Conservation (phyloP, 2,888 invertebrate genomes). For the Perdita meconis region DNA sequence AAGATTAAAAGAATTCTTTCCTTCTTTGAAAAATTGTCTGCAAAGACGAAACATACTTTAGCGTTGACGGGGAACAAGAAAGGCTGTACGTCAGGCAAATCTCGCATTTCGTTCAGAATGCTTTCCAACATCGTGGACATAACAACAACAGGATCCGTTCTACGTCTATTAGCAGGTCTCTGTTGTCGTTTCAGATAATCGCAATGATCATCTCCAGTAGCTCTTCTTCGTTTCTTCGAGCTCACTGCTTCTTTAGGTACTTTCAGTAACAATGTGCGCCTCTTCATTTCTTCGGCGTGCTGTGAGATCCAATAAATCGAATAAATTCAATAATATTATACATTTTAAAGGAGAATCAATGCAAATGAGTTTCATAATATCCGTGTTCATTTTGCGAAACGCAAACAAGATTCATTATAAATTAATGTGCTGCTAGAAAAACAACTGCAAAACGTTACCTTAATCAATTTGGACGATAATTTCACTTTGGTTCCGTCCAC, state of each 20-base stretch:
- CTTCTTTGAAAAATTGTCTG: too few relatives aligned
- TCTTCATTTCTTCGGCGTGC: slow-evolving; percentile 94
- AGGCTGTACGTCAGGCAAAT: slow-evolving; percentile 95
- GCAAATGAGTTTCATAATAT: too few relatives aligned
- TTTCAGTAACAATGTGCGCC: slow-evolving; percentile 91
- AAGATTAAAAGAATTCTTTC: not conserved
- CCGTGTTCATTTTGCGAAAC: too few relatives aligned
- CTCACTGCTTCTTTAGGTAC: slow-evolving; percentile 90
- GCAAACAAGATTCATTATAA: too few relatives aligned
- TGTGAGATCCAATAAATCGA: slow-evolving; percentile 82
- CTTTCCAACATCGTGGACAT: slow-evolving; percentile 95
- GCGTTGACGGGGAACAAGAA: slow-evolving; percentile 97
- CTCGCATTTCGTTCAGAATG: slow-evolving; percentile 96
- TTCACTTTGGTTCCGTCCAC: slow-evolving; percentile 98
- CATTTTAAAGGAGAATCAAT: too few relatives aligned
- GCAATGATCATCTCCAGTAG: slow-evolving; percentile 90
- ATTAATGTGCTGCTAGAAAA: too few relatives aligned
- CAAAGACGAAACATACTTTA: slow-evolving; percentile 87
- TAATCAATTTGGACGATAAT: slow-evolving; percentile 93
- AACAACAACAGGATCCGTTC: slow-evolving; percentile 98
- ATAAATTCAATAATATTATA: too few relatives aligned
- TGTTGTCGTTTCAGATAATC: slow-evolving; percentile 95
- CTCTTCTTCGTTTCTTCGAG: slow-evolving; percentile 88
- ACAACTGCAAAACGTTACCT: slow-evolving; percentile 85
- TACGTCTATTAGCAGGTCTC: slow-evolving; percentile 93